phyloP scores from a whole-genome alignment of 2,113 vertebrate species.

The Dermatemys mawii region DNA sequence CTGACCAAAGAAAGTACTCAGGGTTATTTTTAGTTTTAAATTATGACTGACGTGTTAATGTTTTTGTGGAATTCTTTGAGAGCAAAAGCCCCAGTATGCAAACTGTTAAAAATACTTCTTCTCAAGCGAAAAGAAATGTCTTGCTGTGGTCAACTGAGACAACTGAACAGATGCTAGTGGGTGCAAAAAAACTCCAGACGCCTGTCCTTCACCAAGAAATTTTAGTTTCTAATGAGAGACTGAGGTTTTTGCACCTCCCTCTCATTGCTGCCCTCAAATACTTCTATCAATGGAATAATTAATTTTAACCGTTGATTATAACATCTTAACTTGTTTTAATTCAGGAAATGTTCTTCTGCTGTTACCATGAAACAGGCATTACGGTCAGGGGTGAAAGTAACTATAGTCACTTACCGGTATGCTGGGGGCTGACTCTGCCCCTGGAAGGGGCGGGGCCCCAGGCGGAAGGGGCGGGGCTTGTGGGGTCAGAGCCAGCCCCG shows the following conservation, averaged over 20 bases:
- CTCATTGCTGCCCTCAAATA: constrained; percentile 33
- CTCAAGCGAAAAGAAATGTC: neutral
- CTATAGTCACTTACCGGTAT: no score
- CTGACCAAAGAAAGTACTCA: neutral
- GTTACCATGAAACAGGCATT: constrained; percentile 33
- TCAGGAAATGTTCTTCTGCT: constrained; percentile 19
- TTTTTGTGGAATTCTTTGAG: neutral
- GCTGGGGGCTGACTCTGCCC: no score
- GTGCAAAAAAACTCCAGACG: neutral
- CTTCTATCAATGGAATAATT: constrained; percentile 50
- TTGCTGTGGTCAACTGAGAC: neutral
- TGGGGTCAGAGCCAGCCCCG: no score
- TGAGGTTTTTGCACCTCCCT: neutral
- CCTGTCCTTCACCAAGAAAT: neutral
- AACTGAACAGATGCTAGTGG: neutral
- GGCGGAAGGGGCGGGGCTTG: no score
- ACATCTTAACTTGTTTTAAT: constrained; percentile 7
- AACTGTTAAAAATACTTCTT: constrained; percentile 20
- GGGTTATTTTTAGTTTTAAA: constrained; percentile 19
- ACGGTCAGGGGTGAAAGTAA: no score
- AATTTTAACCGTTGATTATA: constrained; percentile 33
- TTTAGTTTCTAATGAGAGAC: neutral
- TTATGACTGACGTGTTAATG: neutral
- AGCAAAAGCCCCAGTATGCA: constrained; percentile 11
- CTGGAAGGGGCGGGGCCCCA: no score